A percentile compares a stretch with the other conserved stretches of the same genome.
Conservation (phyloP, 1,140 invertebrate species). For the Battus philenor region DNA sequence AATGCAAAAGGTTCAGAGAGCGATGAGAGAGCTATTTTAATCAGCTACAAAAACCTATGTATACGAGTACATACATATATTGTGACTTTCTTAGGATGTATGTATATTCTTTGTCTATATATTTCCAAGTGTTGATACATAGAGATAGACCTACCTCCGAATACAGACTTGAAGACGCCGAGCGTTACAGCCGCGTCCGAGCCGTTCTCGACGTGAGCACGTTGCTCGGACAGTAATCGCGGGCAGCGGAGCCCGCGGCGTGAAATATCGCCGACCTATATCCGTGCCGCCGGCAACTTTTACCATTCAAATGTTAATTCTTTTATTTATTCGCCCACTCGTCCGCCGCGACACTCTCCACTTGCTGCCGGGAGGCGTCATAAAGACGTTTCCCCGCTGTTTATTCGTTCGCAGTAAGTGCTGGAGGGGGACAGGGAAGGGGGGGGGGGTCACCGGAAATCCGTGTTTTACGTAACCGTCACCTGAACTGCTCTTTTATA, state of each 20-base stretch:
- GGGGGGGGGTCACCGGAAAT: no score
- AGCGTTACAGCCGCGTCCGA: not conserved
- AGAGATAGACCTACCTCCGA: no score
- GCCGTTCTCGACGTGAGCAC: not conserved
- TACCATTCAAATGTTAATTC: conserved; percentile 12
- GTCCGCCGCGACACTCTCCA: not conserved
- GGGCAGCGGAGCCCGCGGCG: not conserved
- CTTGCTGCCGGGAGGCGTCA: not conserved
- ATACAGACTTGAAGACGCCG: no score
- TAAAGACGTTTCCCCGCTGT: not conserved
- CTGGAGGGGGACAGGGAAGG: not conserved
- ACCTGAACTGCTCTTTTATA: no score
- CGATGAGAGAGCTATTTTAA: no score
- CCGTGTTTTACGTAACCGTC: no score
- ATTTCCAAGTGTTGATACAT: no score
- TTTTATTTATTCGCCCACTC: conserved; percentile 7
- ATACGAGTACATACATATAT: no score
- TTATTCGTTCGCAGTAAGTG: not conserved
- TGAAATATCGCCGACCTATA: conserved; percentile 16
- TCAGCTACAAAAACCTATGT: no score
- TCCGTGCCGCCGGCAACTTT: conserved; percentile 4
- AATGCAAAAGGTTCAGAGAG: no score
- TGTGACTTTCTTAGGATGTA: no score
- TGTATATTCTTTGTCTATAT: no score
- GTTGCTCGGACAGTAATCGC: conserved; percentile 9